Base-by-base conservation (phyloP, 2,113 vertebrate species). In the Hepsetus odoe region DNA sequence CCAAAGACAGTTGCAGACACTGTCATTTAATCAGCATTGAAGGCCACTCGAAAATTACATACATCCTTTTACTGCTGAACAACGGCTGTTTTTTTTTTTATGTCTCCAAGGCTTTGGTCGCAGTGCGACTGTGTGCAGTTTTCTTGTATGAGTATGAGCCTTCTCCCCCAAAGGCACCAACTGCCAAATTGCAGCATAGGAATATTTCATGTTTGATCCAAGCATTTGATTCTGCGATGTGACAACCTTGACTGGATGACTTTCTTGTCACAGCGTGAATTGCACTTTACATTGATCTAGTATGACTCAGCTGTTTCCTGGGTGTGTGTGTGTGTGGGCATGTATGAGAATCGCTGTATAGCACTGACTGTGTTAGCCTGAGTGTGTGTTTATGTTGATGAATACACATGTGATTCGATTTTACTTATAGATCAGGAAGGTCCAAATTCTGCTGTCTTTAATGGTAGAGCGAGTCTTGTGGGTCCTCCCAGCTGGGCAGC, bases 391-490 rank as follows among this genome's bases (percentile, higher is more conserved):
- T 26, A 65, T 77, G 69, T 76, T 56, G 22, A 35, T 40, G 4
- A 56, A 16, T 59, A 33, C 56, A 49, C 13, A 35, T 77, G 75
- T 62, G 56, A 16, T 13, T 16, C 35, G 46, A 38, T 28, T 11
- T 6, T 56, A 16, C 16, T 30, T 80, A 44, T 74, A 69, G 70
- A 72, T 58, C 32, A 51, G 61, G 58, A 76, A 71, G 71, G 71
- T 87, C 84, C 89, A 89, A 85, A 88, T 88, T 88, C 84, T 89
- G 87, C 89, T 86, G 87, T 89, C 86, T 76, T 79, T 9, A 14
- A 75, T 81, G 78, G 87, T 82, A 82, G 82, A 84, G 79, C 76
- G 74, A 75, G 76, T 77, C 8, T 26, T 74, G 61, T 51, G 35
- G 64, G 84, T 73, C 77, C 1, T 72, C 74, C 55, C 90, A n/a